These are phyloP conservation scores for Thalpophila matura DNA, from an alignment of 2,888 invertebrate genomes.

Conservation along the genomic window DNA sequence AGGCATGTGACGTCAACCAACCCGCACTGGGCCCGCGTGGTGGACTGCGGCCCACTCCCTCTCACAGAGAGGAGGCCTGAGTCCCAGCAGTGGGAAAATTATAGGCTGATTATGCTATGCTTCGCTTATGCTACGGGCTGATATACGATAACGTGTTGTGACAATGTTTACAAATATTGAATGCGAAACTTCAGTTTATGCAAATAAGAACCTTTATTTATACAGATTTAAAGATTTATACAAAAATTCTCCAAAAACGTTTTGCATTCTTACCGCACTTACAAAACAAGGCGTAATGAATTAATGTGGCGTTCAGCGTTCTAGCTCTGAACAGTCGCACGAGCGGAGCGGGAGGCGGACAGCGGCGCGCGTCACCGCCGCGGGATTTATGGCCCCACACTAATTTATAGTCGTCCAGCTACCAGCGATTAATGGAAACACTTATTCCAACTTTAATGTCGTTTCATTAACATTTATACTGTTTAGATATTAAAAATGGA, in stretches of 20 bases:
- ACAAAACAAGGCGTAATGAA: constrained; percentile 62
- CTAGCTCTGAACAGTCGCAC: constrained; percentile 54
- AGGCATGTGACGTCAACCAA: no score
- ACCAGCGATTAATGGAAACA: constrained; percentile 80
- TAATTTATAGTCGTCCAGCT: constrained; percentile 79
- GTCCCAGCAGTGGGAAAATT: no score
- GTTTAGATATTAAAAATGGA: constrained; percentile 23
- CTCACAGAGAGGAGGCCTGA: no score
- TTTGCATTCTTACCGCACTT: constrained; percentile 56
- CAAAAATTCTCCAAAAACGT: constrained; percentile 47
- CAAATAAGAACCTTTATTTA: no score
- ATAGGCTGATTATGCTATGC: no score
- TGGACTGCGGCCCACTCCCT: no score
- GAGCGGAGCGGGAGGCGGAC: constrained; percentile 69
- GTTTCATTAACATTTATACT: constrained; percentile 62
- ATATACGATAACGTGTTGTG: no score
- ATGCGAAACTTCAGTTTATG: no score
- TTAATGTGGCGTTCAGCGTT: constrained; percentile 62
- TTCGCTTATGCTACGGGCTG: no score
- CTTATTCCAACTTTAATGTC: constrained; percentile 71
- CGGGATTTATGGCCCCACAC: constrained; percentile 81
- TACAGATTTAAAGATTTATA: constrained; percentile 38
- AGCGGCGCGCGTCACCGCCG: constrained; percentile 73
- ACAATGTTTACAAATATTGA: no score
- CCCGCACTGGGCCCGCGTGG: no score